Evolutionary conservation across 2,797 vertebrate species (phyloP), one percentile per base, ranked within the genome.

Genomic region (Gymnoscopelus braueri): DNA sequence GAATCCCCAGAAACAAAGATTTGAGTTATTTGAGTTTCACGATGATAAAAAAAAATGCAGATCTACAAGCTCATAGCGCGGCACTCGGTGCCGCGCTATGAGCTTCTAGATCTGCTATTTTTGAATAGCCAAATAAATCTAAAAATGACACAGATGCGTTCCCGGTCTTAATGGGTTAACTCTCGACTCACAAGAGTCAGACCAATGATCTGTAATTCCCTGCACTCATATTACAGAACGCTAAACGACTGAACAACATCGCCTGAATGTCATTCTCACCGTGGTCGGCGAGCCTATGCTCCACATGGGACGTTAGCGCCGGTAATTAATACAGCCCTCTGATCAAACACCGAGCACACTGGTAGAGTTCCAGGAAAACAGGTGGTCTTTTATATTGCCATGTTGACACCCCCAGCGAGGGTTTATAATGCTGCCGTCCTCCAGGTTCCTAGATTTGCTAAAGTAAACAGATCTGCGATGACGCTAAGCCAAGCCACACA

Each of bases 381-480:
- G 71, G 71, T 65, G 51, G 29, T 69, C 7, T 68, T 76, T 71
- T 65, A 51, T 65, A 51, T 63, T 47, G 51, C 58, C 60, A 56
- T 70, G 51, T 63, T 71, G 61, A 71, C 70, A 49, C 74, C 67
- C 39, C 54, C 64, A 12, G 48, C 65, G 55, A 73, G 73, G 58
- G 60, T 77, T 86, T 72, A 69, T 84, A 81, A 48, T 59, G 52
- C 44, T 73, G n/a, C 39, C 39, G 39, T 44, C 69, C 65, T 71
- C 63, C 49, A 59, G 63, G 75, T 54, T 26, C 44, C 65, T 12
- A 60, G 61, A 51, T 84, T 81, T 84, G 69, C 75, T 67, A 81
- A 78, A 77, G 59, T 63, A 80, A 74, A 74, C 47, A 78, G 79
- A 67, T 52, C 77, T 73, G 71, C 57, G 63, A 70, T 35, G 65